Base-by-base conservation (phyloP, 2,113 vertebrate species). In the Bettongia penicillata region DNA sequence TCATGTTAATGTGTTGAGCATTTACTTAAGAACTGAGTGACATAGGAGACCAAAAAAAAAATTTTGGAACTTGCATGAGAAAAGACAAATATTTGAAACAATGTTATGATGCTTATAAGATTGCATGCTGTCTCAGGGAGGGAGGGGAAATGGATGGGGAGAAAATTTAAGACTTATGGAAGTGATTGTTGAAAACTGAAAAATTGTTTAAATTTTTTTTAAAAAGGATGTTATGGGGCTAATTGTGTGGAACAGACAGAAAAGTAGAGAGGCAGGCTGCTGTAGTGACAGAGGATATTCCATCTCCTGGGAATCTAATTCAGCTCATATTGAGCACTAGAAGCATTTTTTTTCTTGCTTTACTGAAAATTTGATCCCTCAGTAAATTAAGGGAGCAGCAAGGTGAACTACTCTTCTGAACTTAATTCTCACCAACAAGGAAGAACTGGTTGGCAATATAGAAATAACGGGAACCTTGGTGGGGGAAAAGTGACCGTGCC, bases 391-490 rank as follows among this genome's bases (percentile, higher is more conserved):
- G 28, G 48, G 91, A 93, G 12, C 95, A 94, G 57, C 93, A 51
- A 91, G 93, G 23, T 53, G 49, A 92, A 77, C 24, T 90, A 25
- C 14, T 91, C 0, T 93, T 43, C 89, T 95, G 11, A 6, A 95
- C 28, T 95, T 96, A 31, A 53, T 93, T 96, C 93, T 95, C 90
- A 12, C 48, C 49, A 94, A 19, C 53, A 55, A 55, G 25, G 25
- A 55, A 55, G 93, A 92, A 47, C 89, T 95, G 23, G 25, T 37
- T 92, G 19, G 47, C 11, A 52, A 90, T 93, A 8, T 84, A 89
- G 50, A 94, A 93, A 24, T 97, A n/a, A 94, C 28, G 55, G 90
- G 55, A 97, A 93, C 52, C 22, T 90, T 91, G 55, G 53, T 55
- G 53, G 53, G n/a, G 43, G 55, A 43, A 91, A 84, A 43, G 0